Conservation (phyloP, 2,113 vertebrate species). For the Chaenogobius annularis region DNA sequence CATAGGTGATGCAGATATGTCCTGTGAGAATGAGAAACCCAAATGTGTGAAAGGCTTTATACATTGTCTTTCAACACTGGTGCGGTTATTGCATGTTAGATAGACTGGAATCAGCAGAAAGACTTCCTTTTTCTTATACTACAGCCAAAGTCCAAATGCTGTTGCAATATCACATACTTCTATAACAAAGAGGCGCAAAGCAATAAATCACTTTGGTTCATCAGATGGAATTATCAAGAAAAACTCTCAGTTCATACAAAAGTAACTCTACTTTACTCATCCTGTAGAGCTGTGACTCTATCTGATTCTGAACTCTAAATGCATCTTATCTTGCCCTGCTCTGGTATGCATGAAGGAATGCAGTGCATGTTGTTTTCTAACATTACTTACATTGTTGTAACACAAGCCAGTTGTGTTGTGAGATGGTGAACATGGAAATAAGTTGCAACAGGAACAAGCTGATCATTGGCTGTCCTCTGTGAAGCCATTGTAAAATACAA, state of each 20-base stretch:
- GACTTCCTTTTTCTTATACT: not conserved
- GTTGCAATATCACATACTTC: not conserved
- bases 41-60: not conserved
- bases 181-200: not conserved
- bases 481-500: conserved; percentile 18
- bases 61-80: not conserved
- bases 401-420: conserved; percentile 11
- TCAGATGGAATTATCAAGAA: not conserved
- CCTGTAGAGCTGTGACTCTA: not conserved
- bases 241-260: too few species aligned
- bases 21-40: not conserved
- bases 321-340: not conserved
- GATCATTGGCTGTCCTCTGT: conserved; percentile 28
- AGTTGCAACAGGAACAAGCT: conserved; percentile 39
- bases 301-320: not conserved
- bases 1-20: conserved; percentile 12
- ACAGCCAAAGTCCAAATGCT: not conserved
- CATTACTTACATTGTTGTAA: not conserved
- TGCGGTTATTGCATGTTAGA: not conserved
- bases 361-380: not conserved
- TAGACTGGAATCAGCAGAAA: conserved; percentile 4
- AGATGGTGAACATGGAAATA: conserved; percentile 40
- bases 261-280: too few species aligned
- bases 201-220: not conserved
- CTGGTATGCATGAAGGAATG: not conserved